phyloP scores from a whole-genome alignment of 2,888 invertebrate genomes.

The Netelia melanura region DNA sequence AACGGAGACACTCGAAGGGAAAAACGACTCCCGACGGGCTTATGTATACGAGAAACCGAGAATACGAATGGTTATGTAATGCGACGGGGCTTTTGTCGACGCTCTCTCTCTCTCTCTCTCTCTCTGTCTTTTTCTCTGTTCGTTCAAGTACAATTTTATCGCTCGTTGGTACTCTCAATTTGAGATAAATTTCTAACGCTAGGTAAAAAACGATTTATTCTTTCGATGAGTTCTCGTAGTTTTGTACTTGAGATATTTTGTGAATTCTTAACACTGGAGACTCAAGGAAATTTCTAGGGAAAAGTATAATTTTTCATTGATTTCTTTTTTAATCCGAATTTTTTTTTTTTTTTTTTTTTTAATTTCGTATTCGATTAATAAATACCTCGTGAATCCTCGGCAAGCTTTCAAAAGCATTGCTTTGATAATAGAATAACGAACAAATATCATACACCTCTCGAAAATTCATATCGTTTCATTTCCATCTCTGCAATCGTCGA shows the following conservation, averaged over 20 bases:
- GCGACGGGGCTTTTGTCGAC: conserved; percentile 16
- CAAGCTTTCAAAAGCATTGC: neutral
- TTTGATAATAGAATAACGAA: neutral
- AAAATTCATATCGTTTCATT: no score
- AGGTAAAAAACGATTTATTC: conserved; percentile 29
- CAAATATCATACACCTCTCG: no score
- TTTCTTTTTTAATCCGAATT: neutral
- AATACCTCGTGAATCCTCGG: neutral
- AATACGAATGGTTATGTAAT: conserved; percentile 23
- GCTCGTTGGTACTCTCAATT: conserved; percentile 26
- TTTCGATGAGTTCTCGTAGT: neutral
- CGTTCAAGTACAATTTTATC: neutral
- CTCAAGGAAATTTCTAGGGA: neutral
- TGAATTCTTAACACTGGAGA: conserved; percentile 13
- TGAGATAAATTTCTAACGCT: conserved; percentile 42
- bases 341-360: neutral
- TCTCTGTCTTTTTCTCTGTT: conserved; percentile 8
- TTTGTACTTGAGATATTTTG: neutral
- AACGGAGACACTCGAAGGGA: conserved; percentile 39
- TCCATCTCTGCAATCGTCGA: no score
- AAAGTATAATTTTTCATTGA: conserved; percentile 2
- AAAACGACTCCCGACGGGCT: conserved; percentile 38
- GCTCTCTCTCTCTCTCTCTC: neutral
- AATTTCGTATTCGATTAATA: neutral
- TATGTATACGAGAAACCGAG: conserved; percentile 1